A percentile compares a stretch with the other conserved stretches of the same genome.
Evolutionary conservation across 2,888 invertebrate genomes (phyloP).

Genomic region (Athetis lepigone): DNA sequence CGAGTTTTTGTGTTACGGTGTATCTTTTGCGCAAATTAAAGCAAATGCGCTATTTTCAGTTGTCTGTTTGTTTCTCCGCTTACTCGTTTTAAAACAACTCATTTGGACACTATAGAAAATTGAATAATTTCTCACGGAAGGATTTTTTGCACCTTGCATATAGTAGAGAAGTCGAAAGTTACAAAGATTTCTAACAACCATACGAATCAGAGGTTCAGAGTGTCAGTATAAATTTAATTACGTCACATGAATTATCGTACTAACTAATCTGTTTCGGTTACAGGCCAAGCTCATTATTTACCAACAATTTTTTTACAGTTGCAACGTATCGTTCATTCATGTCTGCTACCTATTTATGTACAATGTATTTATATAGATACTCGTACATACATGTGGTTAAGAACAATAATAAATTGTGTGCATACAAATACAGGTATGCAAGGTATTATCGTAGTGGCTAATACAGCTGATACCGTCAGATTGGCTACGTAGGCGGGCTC

Average conservation of each 20-base stretch:
- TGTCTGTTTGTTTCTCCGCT: too few species aligned
- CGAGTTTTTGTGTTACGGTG: too few species aligned
- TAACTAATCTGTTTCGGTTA: slow-evolving; percentile 15
- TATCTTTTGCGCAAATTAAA: too few species aligned
- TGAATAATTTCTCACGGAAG: too few species aligned
- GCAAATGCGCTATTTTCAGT: too few species aligned
- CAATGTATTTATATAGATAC: background rate
- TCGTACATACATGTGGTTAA: slow-evolving; percentile 37
- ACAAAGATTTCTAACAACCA: too few species aligned
- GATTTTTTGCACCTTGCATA: too few species aligned
- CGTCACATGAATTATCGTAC: slow-evolving; percentile 3
- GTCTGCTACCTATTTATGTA: slow-evolving; percentile 62
- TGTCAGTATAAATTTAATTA: too few species aligned
- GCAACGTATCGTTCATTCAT: slow-evolving; percentile 71
- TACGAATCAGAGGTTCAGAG: too few species aligned
- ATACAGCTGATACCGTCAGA: slow-evolving; percentile 79
- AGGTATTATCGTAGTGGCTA: slow-evolving; percentile 75
- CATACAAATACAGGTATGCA: slow-evolving; percentile 78
- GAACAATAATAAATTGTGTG: slow-evolving; percentile 59
- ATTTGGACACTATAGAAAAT: too few species aligned
- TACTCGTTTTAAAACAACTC: too few species aligned
- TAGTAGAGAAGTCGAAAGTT: too few species aligned
- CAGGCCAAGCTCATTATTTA: slow-evolving; percentile 46
- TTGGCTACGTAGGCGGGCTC: slow-evolving; percentile 81
- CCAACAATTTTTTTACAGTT: slow-evolving; percentile 46